phyloP scores from a whole-genome alignment of 2,888 invertebrate species.

The Ophioninae sp. region DNA sequence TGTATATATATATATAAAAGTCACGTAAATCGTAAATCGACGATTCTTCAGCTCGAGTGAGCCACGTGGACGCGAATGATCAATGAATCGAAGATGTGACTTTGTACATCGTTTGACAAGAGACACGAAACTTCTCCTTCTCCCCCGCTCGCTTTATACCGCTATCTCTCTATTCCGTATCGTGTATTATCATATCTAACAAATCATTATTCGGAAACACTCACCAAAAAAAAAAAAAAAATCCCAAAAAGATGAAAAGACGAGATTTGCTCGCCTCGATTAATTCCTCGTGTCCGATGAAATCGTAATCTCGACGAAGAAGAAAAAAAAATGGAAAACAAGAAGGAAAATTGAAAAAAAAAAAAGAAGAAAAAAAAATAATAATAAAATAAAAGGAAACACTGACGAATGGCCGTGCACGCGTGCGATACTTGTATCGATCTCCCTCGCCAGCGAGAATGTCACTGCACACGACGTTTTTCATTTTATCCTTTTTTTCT shows the following conservation, averaged over 20 bases:
- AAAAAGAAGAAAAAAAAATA: no score
- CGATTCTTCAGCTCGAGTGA: conserved; percentile 36
- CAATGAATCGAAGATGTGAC: conserved; percentile 37
- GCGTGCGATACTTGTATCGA: background rate
- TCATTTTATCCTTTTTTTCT: background rate
- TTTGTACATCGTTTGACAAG: background rate
- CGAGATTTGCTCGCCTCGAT: no score
- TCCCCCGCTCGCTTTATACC: background rate
- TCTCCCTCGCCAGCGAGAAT: conserved; percentile 23
- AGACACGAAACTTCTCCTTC: background rate
- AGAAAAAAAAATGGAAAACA: background rate
- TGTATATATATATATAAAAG: no score
- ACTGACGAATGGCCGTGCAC: no score
- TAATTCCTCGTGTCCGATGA: no score
- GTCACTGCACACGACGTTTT: conserved; percentile 9
- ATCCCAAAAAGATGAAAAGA: no score
- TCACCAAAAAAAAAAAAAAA: background rate
- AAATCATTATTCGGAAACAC: no score
- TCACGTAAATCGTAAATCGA: conserved; percentile 50
- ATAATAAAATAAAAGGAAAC: no score
- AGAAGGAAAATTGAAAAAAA: conserved; percentile 4
- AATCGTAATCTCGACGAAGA: no score
- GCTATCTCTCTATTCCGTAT: background rate
- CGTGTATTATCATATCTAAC: background rate
- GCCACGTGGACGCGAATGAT: conserved; percentile 45